These are phyloP conservation scores for Phengaris arion DNA, from an alignment of 2,888 invertebrate genomes.

Conservation along the genomic window DNA sequence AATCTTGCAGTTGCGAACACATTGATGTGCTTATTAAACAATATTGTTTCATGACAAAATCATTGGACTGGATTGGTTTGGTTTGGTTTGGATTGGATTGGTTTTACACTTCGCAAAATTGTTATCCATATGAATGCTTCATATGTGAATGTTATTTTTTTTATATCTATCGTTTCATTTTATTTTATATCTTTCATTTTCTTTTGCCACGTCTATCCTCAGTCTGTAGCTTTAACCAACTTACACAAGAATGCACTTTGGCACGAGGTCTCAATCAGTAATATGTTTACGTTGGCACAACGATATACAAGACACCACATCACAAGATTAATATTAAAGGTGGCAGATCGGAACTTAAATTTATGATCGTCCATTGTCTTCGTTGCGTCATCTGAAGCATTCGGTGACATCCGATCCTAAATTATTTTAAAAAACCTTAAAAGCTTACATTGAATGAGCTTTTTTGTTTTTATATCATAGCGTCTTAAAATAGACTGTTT, in stretches of 20 bases:
- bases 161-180: no score
- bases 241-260: constrained; percentile 78
- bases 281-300: constrained; percentile 68
- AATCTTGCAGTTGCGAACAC: background rate
- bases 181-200: no score
- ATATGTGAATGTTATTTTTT: no score
- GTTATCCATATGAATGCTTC: no score
- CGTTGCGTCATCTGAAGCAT: constrained; percentile 55
- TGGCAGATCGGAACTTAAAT: constrained; percentile 75
- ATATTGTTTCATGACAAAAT: background rate
- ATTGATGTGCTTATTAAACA: background rate
- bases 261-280: constrained; percentile 67
- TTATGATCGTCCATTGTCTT: constrained; percentile 76
- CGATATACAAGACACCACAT: constrained; percentile 69
- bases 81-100: no score
- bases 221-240: constrained; percentile 48
- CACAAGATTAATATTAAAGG: constrained; percentile 74
- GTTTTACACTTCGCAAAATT: no score
- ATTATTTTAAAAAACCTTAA: constrained; percentile 24
- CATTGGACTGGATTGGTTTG: no score
- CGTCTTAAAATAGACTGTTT: background rate
- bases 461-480: background rate
- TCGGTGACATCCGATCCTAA: constrained; percentile 30
- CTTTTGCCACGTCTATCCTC: background rate
- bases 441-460: constrained; percentile 4